Evolutionary conservation across 2,113 vertebrate species (phyloP).

Genomic region (Hemiprocne comata): DNA sequence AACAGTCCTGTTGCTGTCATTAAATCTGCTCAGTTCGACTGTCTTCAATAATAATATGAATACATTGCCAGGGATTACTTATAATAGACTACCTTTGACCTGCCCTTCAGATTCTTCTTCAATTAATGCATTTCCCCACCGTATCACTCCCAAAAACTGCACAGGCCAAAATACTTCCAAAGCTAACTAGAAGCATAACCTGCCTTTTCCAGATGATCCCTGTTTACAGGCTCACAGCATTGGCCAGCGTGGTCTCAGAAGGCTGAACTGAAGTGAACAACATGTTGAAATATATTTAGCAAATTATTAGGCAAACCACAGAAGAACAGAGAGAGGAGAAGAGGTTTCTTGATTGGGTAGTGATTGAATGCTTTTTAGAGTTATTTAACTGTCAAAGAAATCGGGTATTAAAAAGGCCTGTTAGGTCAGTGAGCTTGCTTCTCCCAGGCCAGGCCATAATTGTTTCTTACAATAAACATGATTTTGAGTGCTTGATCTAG

Average conservation of each 20-base stretch:
- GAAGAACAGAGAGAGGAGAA: background rate
- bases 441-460: background rate
- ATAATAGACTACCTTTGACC: background rate
- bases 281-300: slow-evolving; percentile 39
- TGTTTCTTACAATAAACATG: background rate
- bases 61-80: background rate
- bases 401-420: slow-evolving; percentile 5
- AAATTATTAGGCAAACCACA: slow-evolving; percentile 30
- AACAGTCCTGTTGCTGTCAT: background rate
- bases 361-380: slow-evolving; percentile 9
- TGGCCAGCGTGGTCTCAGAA: slow-evolving; percentile 25
- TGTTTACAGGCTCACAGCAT: background rate
- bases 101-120: background rate
- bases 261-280: slow-evolving; percentile 48
- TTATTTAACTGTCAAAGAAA: slow-evolving; percentile 21
- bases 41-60: background rate
- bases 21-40: background rate
- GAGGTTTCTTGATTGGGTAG: background rate
- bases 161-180: background rate
- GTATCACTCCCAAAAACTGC: background rate
- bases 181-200: background rate
- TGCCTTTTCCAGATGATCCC: slow-evolving; percentile 19
- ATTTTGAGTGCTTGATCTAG: background rate
- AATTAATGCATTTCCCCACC: background rate
- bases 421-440: background rate